Evolutionary conservation across 2,888 invertebrate species (phyloP).

Genomic region (Mantis religiosa): DNA sequence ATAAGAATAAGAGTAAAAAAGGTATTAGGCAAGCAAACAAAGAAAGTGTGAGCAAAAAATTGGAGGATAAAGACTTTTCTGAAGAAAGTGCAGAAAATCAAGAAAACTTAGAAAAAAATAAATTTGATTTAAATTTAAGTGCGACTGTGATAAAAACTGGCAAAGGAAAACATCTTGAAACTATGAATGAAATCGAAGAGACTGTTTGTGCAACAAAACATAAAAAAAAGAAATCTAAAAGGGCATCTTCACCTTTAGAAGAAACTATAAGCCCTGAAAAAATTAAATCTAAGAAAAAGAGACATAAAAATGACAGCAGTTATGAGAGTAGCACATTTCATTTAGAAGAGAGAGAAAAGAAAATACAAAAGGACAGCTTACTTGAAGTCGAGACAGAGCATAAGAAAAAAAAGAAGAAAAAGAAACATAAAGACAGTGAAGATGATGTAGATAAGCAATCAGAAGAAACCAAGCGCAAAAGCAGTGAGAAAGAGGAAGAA

Average conservation of each 20-base stretch:
- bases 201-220: not conserved
- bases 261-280: not conserved
- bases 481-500: not conserved
- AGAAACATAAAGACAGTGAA: not conserved
- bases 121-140: not conserved
- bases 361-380: not conserved
- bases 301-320: not conserved
- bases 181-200: not conserved
- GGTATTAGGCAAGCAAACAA: too few species aligned
- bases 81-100: not conserved
- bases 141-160: not conserved
- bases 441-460: too few species aligned
- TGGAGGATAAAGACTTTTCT: not conserved
- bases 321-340: not conserved
- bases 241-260: not conserved
- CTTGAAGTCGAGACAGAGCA: not conserved
- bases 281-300: not conserved
- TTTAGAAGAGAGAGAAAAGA: not conserved
- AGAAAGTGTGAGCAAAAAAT: not conserved
- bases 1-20: not conserved
- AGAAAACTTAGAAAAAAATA: not conserved
- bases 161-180: not conserved
- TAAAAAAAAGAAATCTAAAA: not conserved
- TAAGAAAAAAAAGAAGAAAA: not conserved
- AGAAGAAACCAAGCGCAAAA: too few species aligned